Base-by-base conservation (phyloP, 1,140 invertebrate genomes). In the Dolichoris vasculosae region DNA sequence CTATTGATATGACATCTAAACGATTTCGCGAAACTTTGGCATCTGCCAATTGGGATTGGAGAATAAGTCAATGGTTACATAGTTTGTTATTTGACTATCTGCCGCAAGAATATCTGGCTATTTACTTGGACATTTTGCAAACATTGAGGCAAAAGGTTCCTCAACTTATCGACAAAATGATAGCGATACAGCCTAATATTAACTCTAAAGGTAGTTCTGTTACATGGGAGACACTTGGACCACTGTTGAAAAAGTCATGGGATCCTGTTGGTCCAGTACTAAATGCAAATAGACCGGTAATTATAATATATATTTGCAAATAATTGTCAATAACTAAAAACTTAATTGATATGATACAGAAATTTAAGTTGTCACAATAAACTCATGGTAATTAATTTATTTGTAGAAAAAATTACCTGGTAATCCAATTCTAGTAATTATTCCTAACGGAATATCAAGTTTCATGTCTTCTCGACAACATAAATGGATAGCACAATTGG, bases 111-210 rank as follows among this genome's bases (percentile, higher is more conserved):
- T 96, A 96, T 90, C 92, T 98, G 80, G 94, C 95, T 8, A 95
- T 95, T 30, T 98, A 98, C 91, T 91, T 98, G 4, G 97, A 98
- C 89, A 96, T 97, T 55, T 90, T 98, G 80, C 95, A 97, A 93
- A 96, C 96, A 1, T 90, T 98, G 4, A 95, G 95, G 90, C 91
- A 94, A 3, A 97, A 97, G 93, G 94, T 97, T 79, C 97, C 97
- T 8, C 94, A 94, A n/a, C 92, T 98, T 26, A 94, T 97, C 6
- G 97, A 97, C 83, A 96, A 95, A 91, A 96, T 97, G 94, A 94
- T 97, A 32, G 88, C 92, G 6, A 77, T 94, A 90, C 88, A 94
- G 23, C 93, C 94, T 35, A 94, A 92, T 88, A 89, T 91, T 7
- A 93, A 90, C 63, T 91, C 89, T 48, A 93, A 92, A 87, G 88